phyloP scores from a whole-genome alignment of 2,888 invertebrate genomes.

The Dusona sp. region DNA sequence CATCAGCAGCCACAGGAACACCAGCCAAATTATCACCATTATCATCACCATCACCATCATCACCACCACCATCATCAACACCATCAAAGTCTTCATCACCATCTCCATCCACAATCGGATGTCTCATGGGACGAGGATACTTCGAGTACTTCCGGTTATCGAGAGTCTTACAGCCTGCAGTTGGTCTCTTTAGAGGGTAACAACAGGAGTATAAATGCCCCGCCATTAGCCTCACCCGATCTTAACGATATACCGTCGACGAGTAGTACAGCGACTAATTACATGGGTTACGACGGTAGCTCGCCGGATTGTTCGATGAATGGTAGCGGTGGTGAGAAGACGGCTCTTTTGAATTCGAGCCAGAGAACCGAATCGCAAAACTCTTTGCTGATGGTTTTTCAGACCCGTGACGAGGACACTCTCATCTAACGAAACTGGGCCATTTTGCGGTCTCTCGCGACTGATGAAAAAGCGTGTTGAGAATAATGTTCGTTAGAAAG shows the following conservation, averaged over 20 bases:
- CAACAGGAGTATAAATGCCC: conserved; percentile 81
- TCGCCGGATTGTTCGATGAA: conserved; percentile 88
- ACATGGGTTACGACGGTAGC: conserved; percentile 86
- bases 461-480: neutral
- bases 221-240: conserved; percentile 88
- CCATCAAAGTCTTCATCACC: conserved; percentile 75
- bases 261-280: conserved; percentile 84
- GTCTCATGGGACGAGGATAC: conserved; percentile 92
- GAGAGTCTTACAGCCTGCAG: conserved; percentile 89
- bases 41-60: conserved; percentile 74
- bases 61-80: conserved; percentile 74
- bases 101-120: conserved; percentile 86
- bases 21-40: conserved; percentile 73
- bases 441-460: neutral
- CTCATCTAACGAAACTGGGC: conserved; percentile 87
- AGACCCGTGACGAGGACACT: conserved; percentile 94
- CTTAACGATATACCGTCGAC: conserved; percentile 86
- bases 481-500: conserved; percentile 20
- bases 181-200: conserved; percentile 87
- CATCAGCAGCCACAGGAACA: conserved; percentile 71
- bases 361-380: conserved; percentile 90
- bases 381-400: conserved; percentile 91
- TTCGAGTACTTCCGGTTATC: conserved; percentile 94
- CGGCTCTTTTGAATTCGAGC: conserved; percentile 86
- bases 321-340: conserved; percentile 87